Evolutionary conservation across 2,888 invertebrate species (phyloP), one percentile per base, ranked within the genome.

Genomic region (Acanthosepion esculentum): DNA sequence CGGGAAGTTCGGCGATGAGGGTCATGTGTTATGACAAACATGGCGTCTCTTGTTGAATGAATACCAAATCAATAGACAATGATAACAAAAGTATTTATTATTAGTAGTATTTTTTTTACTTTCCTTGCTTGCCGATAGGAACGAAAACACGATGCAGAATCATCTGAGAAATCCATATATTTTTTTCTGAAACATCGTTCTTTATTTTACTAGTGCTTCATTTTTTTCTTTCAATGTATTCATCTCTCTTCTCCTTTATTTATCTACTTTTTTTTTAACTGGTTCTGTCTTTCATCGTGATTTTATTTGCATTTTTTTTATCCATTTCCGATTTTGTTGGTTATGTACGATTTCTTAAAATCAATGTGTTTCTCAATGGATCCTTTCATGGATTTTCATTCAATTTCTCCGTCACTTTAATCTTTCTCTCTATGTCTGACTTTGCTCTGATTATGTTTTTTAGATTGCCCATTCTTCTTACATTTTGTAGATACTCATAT

Each of bases 1-100:
- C 78, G 20, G 78, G 15, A 4, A n/a, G 78, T n/a, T 10, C 12
- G 10, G 3, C 15, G 12, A n/a, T 78, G n/a, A n/a, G n/a, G n/a
- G 78, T 78, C 78, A n/a, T 78, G n/a, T 78, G 78, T 78, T 78
- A n/a, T 78, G n/a, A n/a, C 78, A 78, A 78, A 78, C 78, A 78
- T 78, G 78, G 78, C 78, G 78, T 78, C 78, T 23, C 53, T 78
- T 78, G 78, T 78, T 78, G 78, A 78, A n/a, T n/a, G 78, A 33
- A 78, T n/a, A n/a, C 10, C 12, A 78, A 78, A 78, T n/a, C n/a
- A 33, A 78, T n/a, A 29, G n/a, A 78, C 10, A 78, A 78, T 78
- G 15, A 78, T n/a, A 78, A 78, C 12, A 78, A 78, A 64, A 55
- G 10, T 64, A 64, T 78, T 55, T 41, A 41, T 41, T 41, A 41